Percentiles rank a stretch among this genome's conserved stretches.
Evolutionary conservation across 35 echinoderm and acorn worm species (phyloP).

Genomic region (Acanthaster planci): DNA sequence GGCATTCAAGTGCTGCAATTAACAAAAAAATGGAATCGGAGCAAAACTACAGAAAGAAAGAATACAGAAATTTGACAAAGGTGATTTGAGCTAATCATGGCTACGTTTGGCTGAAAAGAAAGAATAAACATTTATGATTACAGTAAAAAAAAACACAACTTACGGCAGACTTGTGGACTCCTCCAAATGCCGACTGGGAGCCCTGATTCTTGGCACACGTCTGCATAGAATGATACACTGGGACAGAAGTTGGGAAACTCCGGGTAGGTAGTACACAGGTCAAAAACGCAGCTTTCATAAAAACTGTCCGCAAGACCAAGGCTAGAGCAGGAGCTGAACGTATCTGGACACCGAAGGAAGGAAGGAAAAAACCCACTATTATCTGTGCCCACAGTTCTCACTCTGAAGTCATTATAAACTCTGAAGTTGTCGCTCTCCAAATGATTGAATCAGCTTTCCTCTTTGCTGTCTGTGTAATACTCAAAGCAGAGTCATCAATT

Average conservation of each 20-base stretch:
- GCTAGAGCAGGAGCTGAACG: background rate
- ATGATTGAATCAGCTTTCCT: no score
- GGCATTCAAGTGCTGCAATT: slow-evolving; percentile 80
- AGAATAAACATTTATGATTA: background rate
- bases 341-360: background rate
- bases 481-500: no score
- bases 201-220: background rate
- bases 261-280: slow-evolving; percentile 65
- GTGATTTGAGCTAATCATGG: background rate
- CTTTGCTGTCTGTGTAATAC: no score
- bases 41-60: no score
- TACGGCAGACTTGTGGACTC: background rate
- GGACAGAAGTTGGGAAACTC: slow-evolving; percentile 58
- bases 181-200: background rate
- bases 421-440: no score
- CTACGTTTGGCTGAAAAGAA: background rate
- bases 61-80: background rate
- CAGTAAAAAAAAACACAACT: background rate
- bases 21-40: background rate
- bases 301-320: slow-evolving; percentile 26
- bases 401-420: no score
- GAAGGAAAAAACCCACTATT: no score
- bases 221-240: slow-evolving; percentile 52
- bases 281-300: slow-evolving; percentile 69
- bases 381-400: no score